Conservation (phyloP, 2,888 invertebrate species). For the Lycaena phlaeas region DNA sequence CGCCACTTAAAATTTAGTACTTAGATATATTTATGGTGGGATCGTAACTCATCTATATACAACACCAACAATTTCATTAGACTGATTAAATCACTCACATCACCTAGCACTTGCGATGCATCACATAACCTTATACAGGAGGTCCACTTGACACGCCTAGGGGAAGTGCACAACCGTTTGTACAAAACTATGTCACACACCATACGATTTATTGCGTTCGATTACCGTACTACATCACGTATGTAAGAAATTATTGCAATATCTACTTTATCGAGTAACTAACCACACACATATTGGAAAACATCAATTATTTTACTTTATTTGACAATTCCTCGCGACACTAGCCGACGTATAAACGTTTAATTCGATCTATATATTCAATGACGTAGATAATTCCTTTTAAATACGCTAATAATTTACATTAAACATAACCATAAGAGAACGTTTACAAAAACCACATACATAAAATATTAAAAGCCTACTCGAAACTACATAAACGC, state of each 20-base stretch:
- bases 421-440: slow-evolving; percentile 52
- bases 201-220: slow-evolving; percentile 58
- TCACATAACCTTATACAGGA: slow-evolving; percentile 32
- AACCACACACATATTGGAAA: slow-evolving; percentile 25
- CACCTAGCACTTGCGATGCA: slow-evolving; percentile 44
- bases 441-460: slow-evolving; percentile 54
- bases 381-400: slow-evolving; percentile 36
- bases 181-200: slow-evolving; percentile 36
- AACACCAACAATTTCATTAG: slow-evolving; percentile 65
- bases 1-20: slow-evolving; percentile 64
- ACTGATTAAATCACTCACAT: slow-evolving; percentile 66
- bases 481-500: slow-evolving; percentile 56
- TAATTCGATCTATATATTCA: slow-evolving; percentile 8
- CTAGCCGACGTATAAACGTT: slow-evolving; percentile 4
- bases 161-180: no score
- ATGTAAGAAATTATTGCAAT: slow-evolving; percentile 57
- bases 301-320: slow-evolving; percentile 1
- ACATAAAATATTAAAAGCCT: slow-evolving; percentile 57
- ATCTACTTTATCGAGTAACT: slow-evolving; percentile 22
- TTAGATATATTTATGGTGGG: slow-evolving; percentile 72
- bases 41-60: slow-evolving; percentile 70
- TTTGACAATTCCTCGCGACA: slow-evolving; percentile 5
- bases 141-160: not conserved
- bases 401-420: slow-evolving; percentile 61
- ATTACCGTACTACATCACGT: slow-evolving; percentile 57